Evolutionary conservation across 1,140 invertebrate genomes (phyloP).

Genomic region (Drosophila murphyi): DNA sequence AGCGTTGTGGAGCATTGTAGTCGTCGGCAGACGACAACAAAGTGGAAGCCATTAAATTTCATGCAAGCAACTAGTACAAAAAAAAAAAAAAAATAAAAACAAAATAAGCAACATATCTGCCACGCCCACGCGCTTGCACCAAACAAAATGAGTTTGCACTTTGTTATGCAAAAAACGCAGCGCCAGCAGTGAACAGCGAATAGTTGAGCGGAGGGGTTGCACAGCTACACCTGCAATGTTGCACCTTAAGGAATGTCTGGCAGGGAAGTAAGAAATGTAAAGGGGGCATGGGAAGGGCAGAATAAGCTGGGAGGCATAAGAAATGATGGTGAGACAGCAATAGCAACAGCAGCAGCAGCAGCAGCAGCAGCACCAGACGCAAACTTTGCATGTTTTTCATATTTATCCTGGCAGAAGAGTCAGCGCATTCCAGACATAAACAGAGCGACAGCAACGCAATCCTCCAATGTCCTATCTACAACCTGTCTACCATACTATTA

Average conservation of each 20-base stretch:
- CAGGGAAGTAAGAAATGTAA: slow-evolving; percentile 12
- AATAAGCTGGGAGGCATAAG: slow-evolving; percentile 46
- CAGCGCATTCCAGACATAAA: slow-evolving; percentile 50
- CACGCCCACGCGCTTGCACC: slow-evolving; percentile 72
- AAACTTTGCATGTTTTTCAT: slow-evolving; percentile 78
- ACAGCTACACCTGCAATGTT: slow-evolving; percentile 64
- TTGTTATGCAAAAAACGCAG: slow-evolving; percentile 75
- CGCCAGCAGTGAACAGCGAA: background rate
- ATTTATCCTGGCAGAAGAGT: slow-evolving; percentile 64
- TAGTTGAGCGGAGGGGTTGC: background rate
- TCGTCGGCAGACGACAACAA: slow-evolving; percentile 68
- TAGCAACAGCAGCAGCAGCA: slow-evolving; percentile 47
- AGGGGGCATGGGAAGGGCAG: background rate
- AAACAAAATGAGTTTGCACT: slow-evolving; percentile 78
- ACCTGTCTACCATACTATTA: background rate
- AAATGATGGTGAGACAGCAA: slow-evolving; percentile 74
- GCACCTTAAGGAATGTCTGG: slow-evolving; percentile 73
- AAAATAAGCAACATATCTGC: slow-evolving; percentile 55
- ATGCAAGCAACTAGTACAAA: slow-evolving; percentile 75
- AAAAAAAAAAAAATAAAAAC: slow-evolving; percentile 15
- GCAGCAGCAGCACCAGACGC: slow-evolving; percentile 22
- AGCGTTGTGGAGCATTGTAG: slow-evolving; percentile 26
- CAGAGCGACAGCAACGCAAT: slow-evolving; percentile 39
- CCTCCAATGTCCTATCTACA: background rate
- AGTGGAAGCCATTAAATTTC: slow-evolving; percentile 82